A percentile compares a stretch with the other conserved stretches of the same genome.
Evolutionary conservation across 1,140 invertebrate species (phyloP).

Genomic region (Ephestia elutella): DNA sequence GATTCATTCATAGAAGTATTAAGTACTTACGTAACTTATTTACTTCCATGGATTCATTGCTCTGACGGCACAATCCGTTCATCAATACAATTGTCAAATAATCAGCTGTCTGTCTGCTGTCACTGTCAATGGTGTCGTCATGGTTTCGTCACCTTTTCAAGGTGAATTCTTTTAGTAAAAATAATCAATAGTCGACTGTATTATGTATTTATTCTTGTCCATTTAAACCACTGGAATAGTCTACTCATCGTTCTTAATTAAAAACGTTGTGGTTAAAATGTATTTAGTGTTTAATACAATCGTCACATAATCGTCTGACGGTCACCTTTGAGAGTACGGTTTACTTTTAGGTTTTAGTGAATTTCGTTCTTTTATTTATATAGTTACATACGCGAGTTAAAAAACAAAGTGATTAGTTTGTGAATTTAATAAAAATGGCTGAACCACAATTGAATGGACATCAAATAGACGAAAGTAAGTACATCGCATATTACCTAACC

Average conservation of each 20-base stretch:
- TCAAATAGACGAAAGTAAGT: constrained; percentile 35
- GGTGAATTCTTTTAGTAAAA: not conserved
- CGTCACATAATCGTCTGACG: not conserved
- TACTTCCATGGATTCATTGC: too few species aligned
- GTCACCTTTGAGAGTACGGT: not conserved
- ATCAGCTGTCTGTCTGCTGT: not conserved
- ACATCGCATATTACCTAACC: not conserved
- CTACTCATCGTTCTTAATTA: not conserved
- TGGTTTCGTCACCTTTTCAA: not conserved
- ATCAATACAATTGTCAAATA: too few species aligned
- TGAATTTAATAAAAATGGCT: constrained; percentile 18
- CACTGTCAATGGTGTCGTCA: not conserved
- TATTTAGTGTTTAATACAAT: not conserved
- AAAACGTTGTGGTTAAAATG: not conserved
- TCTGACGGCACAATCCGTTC: too few species aligned
- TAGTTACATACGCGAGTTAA: too few species aligned
- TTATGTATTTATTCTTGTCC: not conserved
- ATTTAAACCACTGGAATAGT: not conserved
- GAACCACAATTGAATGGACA: constrained; percentile 36
- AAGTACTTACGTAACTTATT: too few species aligned
- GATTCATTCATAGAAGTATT: too few species aligned
- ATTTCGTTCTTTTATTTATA: too few species aligned
- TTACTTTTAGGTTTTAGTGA: too few species aligned
- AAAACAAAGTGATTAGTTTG: not conserved
- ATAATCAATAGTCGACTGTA: not conserved